phyloP scores from a whole-genome alignment of 2,113 vertebrate species.

The Dendropsophus ebraccatus region DNA sequence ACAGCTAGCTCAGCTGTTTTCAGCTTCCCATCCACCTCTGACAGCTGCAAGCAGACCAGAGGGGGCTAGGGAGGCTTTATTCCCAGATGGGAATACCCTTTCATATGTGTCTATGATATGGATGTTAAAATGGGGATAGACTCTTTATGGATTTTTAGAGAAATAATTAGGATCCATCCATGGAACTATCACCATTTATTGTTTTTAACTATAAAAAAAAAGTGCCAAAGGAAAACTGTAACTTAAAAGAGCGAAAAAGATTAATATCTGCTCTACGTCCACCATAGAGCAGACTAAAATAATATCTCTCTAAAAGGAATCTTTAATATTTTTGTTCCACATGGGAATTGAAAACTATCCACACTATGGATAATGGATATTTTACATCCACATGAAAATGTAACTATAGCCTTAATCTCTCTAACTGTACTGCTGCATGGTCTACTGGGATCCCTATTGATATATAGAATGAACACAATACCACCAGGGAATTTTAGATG shows the following conservation, averaged over 20 bases:
- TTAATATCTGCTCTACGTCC: neutral
- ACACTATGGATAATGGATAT: neutral
- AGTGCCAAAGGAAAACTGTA: too few species aligned
- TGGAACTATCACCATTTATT: too few species aligned
- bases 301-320: neutral
- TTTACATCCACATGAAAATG: neutral
- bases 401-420: neutral
- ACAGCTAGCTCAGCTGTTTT: too few species aligned
- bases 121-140: too few species aligned
- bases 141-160: too few species aligned
- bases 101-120: too few species aligned
- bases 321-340: neutral
- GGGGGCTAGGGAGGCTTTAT: too few species aligned
- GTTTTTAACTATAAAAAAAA: too few species aligned
- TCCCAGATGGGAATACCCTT: too few species aligned
- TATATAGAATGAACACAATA: conserved; percentile 59
- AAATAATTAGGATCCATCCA: too few species aligned
- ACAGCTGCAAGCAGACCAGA: too few species aligned
- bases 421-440: neutral
- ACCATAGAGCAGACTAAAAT: neutral
- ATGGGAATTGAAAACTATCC: neutral
- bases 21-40: too few species aligned
- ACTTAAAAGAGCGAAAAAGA: neutral
- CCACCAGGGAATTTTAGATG: conserved; percentile 64
- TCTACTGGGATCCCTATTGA: conserved; percentile 58